Conservation (phyloP, 37 sponge, comb jelly and placozoan species). For the Aplysina aerophoba region DNA sequence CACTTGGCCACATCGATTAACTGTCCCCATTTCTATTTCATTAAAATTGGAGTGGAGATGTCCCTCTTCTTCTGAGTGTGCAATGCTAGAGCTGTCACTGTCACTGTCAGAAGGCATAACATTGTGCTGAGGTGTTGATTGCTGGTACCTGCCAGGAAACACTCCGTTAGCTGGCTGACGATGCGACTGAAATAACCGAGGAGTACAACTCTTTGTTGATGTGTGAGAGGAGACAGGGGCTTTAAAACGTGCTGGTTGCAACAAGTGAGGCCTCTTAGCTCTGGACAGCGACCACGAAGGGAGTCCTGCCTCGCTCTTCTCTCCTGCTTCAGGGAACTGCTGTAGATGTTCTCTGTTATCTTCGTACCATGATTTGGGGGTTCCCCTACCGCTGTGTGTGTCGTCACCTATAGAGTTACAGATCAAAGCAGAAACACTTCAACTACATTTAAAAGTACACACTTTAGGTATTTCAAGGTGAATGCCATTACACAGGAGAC, state of each 20-base stretch:
- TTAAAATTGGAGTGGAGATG: not conserved
- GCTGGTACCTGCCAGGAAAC: too few species aligned
- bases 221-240: not conserved
- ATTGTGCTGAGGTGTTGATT: not conserved
- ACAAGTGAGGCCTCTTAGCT: not conserved
- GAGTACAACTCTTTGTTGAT: too few species aligned
- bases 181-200: too few species aligned
- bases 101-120: not conserved
- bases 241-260: constrained; percentile 22
- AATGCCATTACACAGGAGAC: not conserved
- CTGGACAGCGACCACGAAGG: not conserved
- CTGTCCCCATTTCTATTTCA: constrained; percentile 6
- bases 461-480: not conserved
- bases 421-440: not conserved
- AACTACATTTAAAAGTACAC: not conserved
- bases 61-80: not conserved
- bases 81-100: not conserved
- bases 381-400: not conserved
- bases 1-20: not conserved
- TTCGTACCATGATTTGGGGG: constrained; percentile 16
- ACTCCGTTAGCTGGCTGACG: too few species aligned
- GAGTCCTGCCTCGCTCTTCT: not conserved
- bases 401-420: not conserved
- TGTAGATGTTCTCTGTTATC: not conserved
- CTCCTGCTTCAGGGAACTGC: not conserved